Conservation (phyloP, 2,797 vertebrate species). For the Potorous gilbertii region DNA sequence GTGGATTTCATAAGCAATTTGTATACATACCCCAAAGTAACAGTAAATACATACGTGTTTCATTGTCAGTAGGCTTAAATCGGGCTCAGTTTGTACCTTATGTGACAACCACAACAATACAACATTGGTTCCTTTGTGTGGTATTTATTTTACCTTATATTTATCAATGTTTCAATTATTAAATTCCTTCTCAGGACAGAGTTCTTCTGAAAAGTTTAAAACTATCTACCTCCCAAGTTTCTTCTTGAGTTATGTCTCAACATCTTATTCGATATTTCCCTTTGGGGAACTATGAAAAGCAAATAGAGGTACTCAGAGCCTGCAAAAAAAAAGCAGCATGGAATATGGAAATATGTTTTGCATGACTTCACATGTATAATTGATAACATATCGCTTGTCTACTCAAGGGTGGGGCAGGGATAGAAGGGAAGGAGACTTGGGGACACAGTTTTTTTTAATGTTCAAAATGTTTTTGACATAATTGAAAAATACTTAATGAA, state of each 20-base stretch:
- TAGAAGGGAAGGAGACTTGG: not conserved
- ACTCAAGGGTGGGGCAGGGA: not conserved
- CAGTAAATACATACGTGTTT: not conserved
- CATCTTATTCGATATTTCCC: not conserved
- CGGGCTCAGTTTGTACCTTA: not conserved
- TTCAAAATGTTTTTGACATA: not conserved
- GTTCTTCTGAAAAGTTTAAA: not conserved
- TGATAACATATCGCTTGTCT: not conserved
- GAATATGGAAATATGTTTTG: not conserved
- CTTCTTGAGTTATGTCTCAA: not conserved
- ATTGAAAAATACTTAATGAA: not conserved
- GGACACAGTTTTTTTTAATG: not conserved
- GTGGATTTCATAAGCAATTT: not conserved
- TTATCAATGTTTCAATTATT: not conserved
- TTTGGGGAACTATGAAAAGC: not conserved
- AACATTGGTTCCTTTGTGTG: not conserved
- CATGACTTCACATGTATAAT: not conserved
- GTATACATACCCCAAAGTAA: not conserved
- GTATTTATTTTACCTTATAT: not conserved
- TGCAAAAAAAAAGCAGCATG: not conserved
- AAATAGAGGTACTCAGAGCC: not conserved
- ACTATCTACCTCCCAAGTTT: not conserved
- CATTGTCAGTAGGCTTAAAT: not conserved
- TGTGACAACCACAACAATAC: not conserved
- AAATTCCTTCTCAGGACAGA: not conserved